phyloP scores from a whole-genome alignment of 2,888 invertebrate species.

The Drosophila affinis region DNA sequence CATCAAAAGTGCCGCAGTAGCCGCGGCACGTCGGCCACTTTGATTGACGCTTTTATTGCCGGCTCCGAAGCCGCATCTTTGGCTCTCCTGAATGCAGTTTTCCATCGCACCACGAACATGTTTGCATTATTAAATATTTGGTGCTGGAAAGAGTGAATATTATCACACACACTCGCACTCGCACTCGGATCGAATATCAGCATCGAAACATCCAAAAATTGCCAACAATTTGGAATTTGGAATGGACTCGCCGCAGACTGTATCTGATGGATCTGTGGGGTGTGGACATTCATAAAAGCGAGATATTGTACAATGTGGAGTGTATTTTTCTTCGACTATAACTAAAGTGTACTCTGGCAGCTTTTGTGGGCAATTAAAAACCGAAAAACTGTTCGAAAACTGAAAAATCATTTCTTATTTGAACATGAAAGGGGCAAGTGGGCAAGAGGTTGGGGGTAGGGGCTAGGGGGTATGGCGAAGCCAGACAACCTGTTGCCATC shows the following conservation, averaged over 20 bases:
- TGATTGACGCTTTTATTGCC: conserved; percentile 43
- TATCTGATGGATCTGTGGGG: conserved; percentile 5
- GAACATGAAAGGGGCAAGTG: conserved; percentile 24
- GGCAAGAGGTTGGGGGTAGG: too few species aligned
- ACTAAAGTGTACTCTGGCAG: conserved; percentile 10
- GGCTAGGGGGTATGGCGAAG: conserved; percentile 40
- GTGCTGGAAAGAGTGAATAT: conserved; percentile 36
- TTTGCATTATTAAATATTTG: conserved; percentile 46
- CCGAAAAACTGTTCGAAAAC: conserved; percentile 11
- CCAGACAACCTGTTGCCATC: conserved; percentile 46
- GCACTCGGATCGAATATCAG: conserved; percentile 25
- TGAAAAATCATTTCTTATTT: not conserved
- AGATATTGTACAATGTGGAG: not conserved
- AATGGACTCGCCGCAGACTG: conserved; percentile 11
- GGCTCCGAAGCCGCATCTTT: conserved; percentile 11
- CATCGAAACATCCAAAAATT: conserved; percentile 1
- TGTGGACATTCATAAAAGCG: conserved; percentile 7
- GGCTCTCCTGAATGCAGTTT: not conserved
- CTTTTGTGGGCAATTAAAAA: conserved; percentile 40
- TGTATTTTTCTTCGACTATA: not conserved
- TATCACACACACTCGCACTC: conserved; percentile 40
- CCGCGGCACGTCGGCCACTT: conserved; percentile 15
- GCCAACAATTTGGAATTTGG: conserved; percentile 28
- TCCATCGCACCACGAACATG: conserved; percentile 11
- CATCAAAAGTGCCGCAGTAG: conserved; percentile 34